These are phyloP conservation scores for Siniperca knerii DNA, from an alignment of 2,113 vertebrate genomes.

Conservation along the genomic window DNA sequence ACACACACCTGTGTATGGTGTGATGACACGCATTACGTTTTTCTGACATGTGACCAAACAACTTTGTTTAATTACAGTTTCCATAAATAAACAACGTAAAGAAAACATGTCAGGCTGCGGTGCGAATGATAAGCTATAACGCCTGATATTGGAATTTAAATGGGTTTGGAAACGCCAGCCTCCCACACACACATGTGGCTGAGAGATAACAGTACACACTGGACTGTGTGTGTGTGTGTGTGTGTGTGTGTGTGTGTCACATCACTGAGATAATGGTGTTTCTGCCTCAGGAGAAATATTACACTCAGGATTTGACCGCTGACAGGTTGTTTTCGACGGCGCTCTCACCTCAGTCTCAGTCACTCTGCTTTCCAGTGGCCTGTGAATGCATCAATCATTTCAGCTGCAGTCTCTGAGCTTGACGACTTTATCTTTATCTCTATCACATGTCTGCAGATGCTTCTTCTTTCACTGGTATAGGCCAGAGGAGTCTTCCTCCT, in stretches of 20 bases:
- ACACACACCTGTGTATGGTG: background rate
- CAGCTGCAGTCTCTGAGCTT: background rate
- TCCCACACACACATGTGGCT: constrained; percentile 45
- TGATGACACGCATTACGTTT: constrained; percentile 8
- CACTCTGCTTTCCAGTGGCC: background rate
- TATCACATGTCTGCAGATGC: no score
- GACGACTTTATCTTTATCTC: background rate
- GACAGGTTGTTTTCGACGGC: background rate
- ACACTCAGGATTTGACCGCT: constrained; percentile 15
- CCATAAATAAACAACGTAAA: constrained; percentile 13
- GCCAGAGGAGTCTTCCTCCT: no score
- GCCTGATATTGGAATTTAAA: constrained; percentile 50
- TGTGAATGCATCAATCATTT: background rate
- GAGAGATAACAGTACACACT: constrained; percentile 38
- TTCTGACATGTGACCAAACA: constrained; percentile 31
- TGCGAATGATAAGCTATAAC: constrained; percentile 26
- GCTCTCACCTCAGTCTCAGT: background rate
- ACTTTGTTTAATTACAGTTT: constrained; percentile 34
- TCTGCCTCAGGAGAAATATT: constrained; percentile 29
- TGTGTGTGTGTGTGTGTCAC: constrained; percentile 32
- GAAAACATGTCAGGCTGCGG: background rate
- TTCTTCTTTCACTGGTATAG: no score
- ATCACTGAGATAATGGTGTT: background rate
- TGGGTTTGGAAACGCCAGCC: constrained; percentile 41
- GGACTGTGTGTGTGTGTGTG: constrained; percentile 18